phyloP scores from a whole-genome alignment of 2,797 vertebrate species.

The Clarias fuscus region DNA sequence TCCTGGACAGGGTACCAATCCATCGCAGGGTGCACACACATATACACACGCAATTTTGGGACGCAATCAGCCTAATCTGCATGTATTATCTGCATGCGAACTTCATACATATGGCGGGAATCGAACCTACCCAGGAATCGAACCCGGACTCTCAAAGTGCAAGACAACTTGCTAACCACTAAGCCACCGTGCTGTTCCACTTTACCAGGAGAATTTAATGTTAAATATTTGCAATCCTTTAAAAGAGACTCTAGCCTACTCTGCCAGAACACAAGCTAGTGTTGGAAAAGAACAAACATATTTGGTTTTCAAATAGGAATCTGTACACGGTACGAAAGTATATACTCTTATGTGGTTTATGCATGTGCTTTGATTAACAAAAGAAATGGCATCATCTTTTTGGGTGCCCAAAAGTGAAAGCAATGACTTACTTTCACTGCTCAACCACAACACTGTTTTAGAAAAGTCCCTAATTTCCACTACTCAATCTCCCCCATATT shows the following conservation, averaged over 20 bases:
- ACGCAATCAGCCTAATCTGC: too few species aligned
- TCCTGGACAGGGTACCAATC: too few species aligned
- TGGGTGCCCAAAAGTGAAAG: not conserved
- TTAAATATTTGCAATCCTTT: too few species aligned
- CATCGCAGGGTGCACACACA: too few species aligned
- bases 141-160: too few species aligned
- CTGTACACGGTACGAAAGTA: not conserved
- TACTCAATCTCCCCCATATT: not conserved
- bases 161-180: too few species aligned
- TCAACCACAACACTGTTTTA: not conserved
- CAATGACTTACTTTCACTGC: not conserved
- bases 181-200: too few species aligned
- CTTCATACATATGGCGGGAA: too few species aligned
- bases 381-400: not conserved
- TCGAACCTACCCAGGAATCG: too few species aligned
- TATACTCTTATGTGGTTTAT: not conserved
- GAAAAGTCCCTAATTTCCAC: not conserved
- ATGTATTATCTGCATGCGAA: too few species aligned
- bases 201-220: too few species aligned
- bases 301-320: not conserved
- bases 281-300: not conserved
- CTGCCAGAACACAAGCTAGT: not conserved
- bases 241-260: not conserved
- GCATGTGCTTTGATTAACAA: not conserved
- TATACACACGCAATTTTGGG: too few species aligned